phyloP scores from a whole-genome alignment of 2,888 invertebrate genomes.

The Euproctis similis region DNA sequence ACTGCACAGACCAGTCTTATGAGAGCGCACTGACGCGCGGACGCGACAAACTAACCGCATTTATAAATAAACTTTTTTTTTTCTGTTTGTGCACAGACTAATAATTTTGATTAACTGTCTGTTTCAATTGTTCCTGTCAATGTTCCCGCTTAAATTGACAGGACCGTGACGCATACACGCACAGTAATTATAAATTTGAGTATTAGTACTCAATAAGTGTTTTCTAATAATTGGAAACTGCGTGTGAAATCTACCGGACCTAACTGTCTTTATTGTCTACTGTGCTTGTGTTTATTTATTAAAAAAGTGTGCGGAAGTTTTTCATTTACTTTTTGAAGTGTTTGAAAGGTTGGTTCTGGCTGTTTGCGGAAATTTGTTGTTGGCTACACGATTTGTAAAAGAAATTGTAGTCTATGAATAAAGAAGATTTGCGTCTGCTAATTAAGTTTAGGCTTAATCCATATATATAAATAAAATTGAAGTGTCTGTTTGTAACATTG shows the following conservation, averaged over 20 bases:
- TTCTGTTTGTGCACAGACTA: slow-evolving; percentile 14
- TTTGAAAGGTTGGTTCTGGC: slow-evolving; percentile 5
- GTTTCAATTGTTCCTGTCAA: slow-evolving; percentile 10
- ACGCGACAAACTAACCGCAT: slow-evolving; percentile 27
- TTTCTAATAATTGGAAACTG: slow-evolving; percentile 16
- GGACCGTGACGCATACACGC: too few relatives aligned
- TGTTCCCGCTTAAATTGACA: slow-evolving; percentile 15
- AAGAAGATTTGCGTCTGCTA: too few relatives aligned
- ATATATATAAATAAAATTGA: too few relatives aligned
- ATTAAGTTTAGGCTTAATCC: too few relatives aligned
- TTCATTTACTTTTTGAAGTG: background rate
- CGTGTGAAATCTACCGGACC: slow-evolving; percentile 11
- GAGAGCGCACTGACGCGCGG: slow-evolving; percentile 34
- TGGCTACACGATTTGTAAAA: too few relatives aligned
- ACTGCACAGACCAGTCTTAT: slow-evolving; percentile 32
- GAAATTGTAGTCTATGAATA: too few relatives aligned
- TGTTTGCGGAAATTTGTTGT: slow-evolving; percentile 2
- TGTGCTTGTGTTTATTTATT: slow-evolving; percentile 1
- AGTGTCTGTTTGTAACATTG: too few relatives aligned
- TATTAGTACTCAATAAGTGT: slow-evolving; percentile 9
- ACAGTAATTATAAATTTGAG: slow-evolving; percentile 8
- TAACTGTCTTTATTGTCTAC: slow-evolving; percentile 4
- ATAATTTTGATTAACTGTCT: slow-evolving; percentile 18
- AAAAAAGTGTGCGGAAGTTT: slow-evolving; percentile 1
- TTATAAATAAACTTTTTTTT: slow-evolving; percentile 12